phyloP scores from a whole-genome alignment of 2,113 vertebrate species.

The Aphyosemion australe region DNA sequence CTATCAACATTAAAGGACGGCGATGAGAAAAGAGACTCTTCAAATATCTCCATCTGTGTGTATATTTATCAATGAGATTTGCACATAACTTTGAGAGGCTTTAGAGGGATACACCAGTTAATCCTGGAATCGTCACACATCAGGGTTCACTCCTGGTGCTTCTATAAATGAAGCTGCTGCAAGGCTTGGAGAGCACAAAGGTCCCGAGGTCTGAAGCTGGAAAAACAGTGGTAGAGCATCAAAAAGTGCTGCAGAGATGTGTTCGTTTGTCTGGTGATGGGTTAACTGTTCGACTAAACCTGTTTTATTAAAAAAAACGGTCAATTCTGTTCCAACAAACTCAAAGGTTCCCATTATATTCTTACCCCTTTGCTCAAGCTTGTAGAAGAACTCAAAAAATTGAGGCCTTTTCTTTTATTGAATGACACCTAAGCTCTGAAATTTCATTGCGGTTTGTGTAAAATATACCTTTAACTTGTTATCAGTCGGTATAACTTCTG shows the following conservation, averaged over 20 bases:
- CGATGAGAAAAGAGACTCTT: conserved; percentile 22
- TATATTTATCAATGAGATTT: conserved; percentile 55
- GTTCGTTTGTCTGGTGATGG: too few relatives aligned
- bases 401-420: too few relatives aligned
- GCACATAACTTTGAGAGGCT: conserved; percentile 30
- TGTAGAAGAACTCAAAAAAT: too few relatives aligned
- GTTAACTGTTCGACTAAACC: too few relatives aligned
- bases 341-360: too few relatives aligned
- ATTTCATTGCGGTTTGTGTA: too few relatives aligned
- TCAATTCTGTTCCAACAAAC: too few relatives aligned
- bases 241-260: not conserved
- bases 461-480: too few relatives aligned
- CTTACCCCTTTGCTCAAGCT: too few relatives aligned
- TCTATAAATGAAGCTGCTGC: conserved; percentile 29
- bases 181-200: not conserved
- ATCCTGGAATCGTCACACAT: conserved; percentile 46
- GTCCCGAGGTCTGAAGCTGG: conserved; percentile 1
- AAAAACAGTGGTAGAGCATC: not conserved
- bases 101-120: conserved; percentile 32
- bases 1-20: conserved; percentile 27
- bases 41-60: conserved; percentile 35
- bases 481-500: too few relatives aligned
- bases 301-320: too few relatives aligned
- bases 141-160: conserved; percentile 13
- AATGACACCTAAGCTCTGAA: too few relatives aligned